Evolutionary conservation across 64 coral and sea anemone genomes (phyloP).

Genomic region (Montipora cactus): DNA sequence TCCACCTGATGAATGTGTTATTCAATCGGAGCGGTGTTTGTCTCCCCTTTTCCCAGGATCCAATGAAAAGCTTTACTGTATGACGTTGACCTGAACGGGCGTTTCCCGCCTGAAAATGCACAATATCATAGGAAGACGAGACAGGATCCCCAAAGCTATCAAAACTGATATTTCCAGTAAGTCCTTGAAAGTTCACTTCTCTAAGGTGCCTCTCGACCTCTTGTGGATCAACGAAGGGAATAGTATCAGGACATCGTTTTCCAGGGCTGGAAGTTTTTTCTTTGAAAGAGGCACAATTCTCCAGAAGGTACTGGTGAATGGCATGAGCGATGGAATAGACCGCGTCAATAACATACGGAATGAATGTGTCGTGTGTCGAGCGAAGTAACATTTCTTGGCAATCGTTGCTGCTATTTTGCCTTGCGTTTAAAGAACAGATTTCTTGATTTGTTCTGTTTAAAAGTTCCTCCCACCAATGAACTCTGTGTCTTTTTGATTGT

Average conservation of each 20-base stretch:
- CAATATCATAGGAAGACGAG: slow-evolving; percentile 37
- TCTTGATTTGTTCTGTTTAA: not conserved
- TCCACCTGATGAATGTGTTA: not conserved
- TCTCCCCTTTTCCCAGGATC: not conserved
- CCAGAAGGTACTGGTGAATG: not conserved
- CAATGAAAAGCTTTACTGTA: slow-evolving; percentile 3
- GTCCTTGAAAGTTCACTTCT: not conserved
- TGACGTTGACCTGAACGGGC: not conserved
- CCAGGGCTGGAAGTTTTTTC: not conserved
- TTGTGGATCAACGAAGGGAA: not conserved
- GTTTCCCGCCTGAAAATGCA: not conserved
- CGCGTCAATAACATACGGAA: slow-evolving; percentile 35
- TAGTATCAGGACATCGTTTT: not conserved
- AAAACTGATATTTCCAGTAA: slow-evolving; percentile 30
- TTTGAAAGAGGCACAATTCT: not conserved
- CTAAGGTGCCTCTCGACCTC: not conserved
- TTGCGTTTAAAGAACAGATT: not conserved
- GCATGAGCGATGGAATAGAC: slow-evolving; percentile 30
- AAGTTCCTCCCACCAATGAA: slow-evolving; percentile 47
- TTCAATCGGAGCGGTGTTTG: not conserved
- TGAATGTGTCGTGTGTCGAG: slow-evolving; percentile 5
- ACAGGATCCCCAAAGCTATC: slow-evolving; percentile 35
- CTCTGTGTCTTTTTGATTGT: not conserved
- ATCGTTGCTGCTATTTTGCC: not conserved
- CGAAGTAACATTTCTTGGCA: not conserved